Base-by-base conservation (phyloP, 2,797 vertebrate species). In the Mus spretus region DNA sequence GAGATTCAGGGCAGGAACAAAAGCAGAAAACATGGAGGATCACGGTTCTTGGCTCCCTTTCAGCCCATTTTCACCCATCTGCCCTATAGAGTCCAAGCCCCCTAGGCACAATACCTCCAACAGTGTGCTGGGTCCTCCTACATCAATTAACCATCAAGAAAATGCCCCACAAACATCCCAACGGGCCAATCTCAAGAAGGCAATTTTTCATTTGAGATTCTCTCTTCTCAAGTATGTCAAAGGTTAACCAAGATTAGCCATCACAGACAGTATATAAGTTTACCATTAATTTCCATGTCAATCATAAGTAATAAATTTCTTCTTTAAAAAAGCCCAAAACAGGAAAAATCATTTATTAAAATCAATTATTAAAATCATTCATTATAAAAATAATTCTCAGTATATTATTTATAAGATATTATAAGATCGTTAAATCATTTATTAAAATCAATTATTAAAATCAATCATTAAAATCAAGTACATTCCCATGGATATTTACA, bases 261-360 rank as follows among this genome's bases (percentile, higher is more conserved):
- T 65, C 40, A 65, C 17, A 84, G 40, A 65, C 12, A 59, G 20
- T 24, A 44, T 40, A 87, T 24, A n/a, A 80, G 83, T 83, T 94
- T 96, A 67, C 57, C 34, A 81, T 65, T 61, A 44, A 72, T 91
- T 34, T 83, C 20, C n/a, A 70, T 83, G 26, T 86, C 70, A 86
- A 47, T 85, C 22, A 65, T 57, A 95, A 74, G 5, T 74, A 55
- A 96, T 72, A 11, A 61, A 59, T 72, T 94, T 90, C 63, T 82
- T 72, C n/a, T n/a, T 28, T 31, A 0, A 82, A 55, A 84, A 81
- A 94, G 89, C 22, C 17, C 92, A 6, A 34, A 95, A 93, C 17
- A 89, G 6, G n/a, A 59, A 67, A 12, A 20, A 13, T 11, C 53
- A 9, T 53, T 72, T 50, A 92, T 74, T 92, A 96, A 93, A 70